Percentiles rank a stretch among this genome's conserved stretches.
Evolutionary conservation across 2,888 invertebrate species (phyloP).

Genomic region (Idaea dimidiata): DNA sequence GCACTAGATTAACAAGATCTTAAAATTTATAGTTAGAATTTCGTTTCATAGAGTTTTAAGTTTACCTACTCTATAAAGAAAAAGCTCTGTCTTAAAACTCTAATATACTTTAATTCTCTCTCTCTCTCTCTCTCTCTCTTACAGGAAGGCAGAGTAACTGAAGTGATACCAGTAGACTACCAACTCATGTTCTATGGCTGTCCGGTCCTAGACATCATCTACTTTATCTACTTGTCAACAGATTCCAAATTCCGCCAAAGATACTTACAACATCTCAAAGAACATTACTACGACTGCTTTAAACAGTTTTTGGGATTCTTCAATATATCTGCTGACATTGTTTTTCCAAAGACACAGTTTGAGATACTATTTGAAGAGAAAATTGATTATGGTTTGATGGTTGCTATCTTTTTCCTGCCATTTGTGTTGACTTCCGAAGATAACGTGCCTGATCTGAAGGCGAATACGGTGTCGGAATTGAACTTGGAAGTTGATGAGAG

Average conservation of each 20-base stretch:
- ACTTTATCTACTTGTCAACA: slow-evolving; percentile 42
- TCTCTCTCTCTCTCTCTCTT: no score
- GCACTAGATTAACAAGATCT: no score
- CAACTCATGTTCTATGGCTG: slow-evolving; percentile 45
- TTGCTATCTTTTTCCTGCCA: slow-evolving; percentile 32
- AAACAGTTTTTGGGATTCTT: slow-evolving; percentile 41
- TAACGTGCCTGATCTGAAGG: slow-evolving; percentile 37
- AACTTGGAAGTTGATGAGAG: background rate
- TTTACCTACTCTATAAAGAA: no score
- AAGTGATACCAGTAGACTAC: slow-evolving; percentile 48
- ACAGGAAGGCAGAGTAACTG: slow-evolving; percentile 40
- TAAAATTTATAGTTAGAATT: no score
- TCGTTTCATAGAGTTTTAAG: no score
- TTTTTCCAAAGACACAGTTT: slow-evolving; percentile 42
- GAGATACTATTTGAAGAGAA: slow-evolving; percentile 41
- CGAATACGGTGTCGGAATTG: slow-evolving; percentile 20
- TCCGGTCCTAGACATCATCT: slow-evolving; percentile 46
- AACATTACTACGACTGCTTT: slow-evolving; percentile 43
- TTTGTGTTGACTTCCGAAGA: slow-evolving; percentile 43
- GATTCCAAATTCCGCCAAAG: slow-evolving; percentile 44
- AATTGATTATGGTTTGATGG: slow-evolving; percentile 46
- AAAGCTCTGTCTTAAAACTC: no score
- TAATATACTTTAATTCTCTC: no score
- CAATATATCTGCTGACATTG: slow-evolving; percentile 34
- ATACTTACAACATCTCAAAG: slow-evolving; percentile 41